Base-by-base conservation (phyloP, 2,797 vertebrate genomes). In the Phalanger gymnotis region DNA sequence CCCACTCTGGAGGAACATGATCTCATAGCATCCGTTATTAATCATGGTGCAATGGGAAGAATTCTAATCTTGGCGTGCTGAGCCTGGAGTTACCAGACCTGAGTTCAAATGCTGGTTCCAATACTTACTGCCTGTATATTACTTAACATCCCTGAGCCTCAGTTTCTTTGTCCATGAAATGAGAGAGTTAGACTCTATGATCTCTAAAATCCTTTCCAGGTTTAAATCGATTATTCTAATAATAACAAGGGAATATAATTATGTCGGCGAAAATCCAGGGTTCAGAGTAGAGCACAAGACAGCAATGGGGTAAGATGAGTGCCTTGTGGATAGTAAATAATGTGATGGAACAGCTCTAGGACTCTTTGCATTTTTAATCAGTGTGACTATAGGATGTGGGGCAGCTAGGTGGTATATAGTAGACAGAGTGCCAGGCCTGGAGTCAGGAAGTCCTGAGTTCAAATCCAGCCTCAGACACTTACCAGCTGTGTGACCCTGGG, bases 21-120 rank as follows among this genome's bases (percentile, higher is more conserved):
- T 97, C 96, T 97, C 90, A 90, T 93, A 93, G 94, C 58, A 93
- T 91, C 91, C 96, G 95, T 97, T 97, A 98, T 95, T 97, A 96
- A 96, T 97, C 96, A 95, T 94, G 95, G 93, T 0, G 5, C 61
- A 73, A n/a, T 19, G 61, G 34, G 16, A 73, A n/a, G 61, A 73
- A 40, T 73, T n/a, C 61, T n/a, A 34, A 47, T 40, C n/a, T 81
- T 81, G 6, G 28, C 28, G 28, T 11, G 30, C 11, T 31, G 30
- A 58, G 31, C 3, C 31, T 58, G 30, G 66, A 81, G 66, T 22
- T 2, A 25, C 6, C 2, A 81, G 61, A 25, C 16, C 3, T 1
- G 22, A 51, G 25, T 87, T 47, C 22, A 51, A 87, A 51, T 47
- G 73, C 10, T 51, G 40, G 9, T 51, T 28, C 73, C 51, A 25